Evolutionary conservation across 2,888 invertebrate species (phyloP).

Genomic region (Oligia latruncula): DNA sequence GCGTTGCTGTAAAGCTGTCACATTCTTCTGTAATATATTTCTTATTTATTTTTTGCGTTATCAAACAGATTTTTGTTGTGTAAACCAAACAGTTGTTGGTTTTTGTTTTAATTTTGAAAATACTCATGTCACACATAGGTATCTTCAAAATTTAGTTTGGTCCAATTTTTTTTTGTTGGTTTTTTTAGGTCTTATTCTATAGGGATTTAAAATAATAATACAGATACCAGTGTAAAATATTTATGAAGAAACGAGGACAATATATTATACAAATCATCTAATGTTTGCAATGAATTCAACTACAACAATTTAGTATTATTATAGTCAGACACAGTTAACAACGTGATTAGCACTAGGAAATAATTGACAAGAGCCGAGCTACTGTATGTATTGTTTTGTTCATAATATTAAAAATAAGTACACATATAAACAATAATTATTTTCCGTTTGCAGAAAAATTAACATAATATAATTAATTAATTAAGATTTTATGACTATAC

Average conservation of each 20-base stretch:
- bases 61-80: background rate
- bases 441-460: conserved; percentile 60
- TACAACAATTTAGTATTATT: conserved; percentile 86
- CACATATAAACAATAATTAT: conserved; percentile 63
- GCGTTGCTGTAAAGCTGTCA: background rate
- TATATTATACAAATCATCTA: conserved; percentile 88
- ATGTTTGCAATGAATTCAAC: conserved; percentile 85
- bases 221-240: conserved; percentile 85
- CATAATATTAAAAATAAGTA: conserved; percentile 66
- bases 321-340: conserved; percentile 79
- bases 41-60: background rate
- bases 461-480: conserved; percentile 66
- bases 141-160: background rate
- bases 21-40: background rate
- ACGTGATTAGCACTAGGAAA: conserved; percentile 79
- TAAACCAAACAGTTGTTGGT: background rate
- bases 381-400: conserved; percentile 67
- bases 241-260: conserved; percentile 90
- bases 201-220: conserved; percentile 68
- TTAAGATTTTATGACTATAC: conserved; percentile 67
- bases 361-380: conserved; percentile 83
- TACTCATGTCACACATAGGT: background rate
- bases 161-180: too few relatives aligned
- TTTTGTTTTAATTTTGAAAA: background rate
- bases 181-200: background rate